A percentile compares a stretch with the other conserved stretches of the same genome.
phyloP scores from a whole-genome alignment of 1,140 invertebrate species.

The Tetranychus cinnabarinus region DNA sequence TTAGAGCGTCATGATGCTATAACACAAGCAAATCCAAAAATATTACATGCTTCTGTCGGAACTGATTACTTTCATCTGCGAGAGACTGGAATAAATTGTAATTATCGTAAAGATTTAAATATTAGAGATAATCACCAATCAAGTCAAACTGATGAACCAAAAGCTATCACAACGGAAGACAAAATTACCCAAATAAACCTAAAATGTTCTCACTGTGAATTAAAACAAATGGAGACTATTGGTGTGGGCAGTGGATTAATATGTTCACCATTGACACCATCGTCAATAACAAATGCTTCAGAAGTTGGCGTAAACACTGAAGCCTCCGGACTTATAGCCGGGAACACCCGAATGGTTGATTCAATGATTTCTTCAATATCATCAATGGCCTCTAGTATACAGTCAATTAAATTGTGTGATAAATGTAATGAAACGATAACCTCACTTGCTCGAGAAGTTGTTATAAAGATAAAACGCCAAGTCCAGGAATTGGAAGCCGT shows the following conservation, averaged over 20 bases:
- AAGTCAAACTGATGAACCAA: too few relatives aligned
- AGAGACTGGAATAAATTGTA: too few relatives aligned
- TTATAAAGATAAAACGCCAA: conserved; percentile 11
- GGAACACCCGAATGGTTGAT: background rate
- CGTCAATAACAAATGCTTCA: background rate
- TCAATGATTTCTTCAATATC: background rate
- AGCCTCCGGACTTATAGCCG: background rate
- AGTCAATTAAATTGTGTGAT: conserved; percentile 33
- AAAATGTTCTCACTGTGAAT: conserved; percentile 4
- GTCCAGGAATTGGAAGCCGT: background rate
- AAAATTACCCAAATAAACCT: background rate
- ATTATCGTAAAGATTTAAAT: too few relatives aligned
- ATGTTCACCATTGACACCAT: background rate
- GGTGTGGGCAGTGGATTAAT: conserved; percentile 12
- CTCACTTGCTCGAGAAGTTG: conserved; percentile 26
- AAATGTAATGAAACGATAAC: conserved; percentile 36
- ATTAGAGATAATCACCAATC: too few relatives aligned
- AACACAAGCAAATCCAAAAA: too few relatives aligned
- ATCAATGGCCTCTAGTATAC: conserved; percentile 5
- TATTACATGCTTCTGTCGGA: too few relatives aligned
- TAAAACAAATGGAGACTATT: conserved; percentile 12
- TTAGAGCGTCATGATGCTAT: too few relatives aligned
- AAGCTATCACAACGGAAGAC: background rate
- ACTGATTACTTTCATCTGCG: too few relatives aligned
- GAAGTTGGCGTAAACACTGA: background rate